Conservation (phyloP, 2,113 vertebrate species). For the Clarias gariepinus region DNA sequence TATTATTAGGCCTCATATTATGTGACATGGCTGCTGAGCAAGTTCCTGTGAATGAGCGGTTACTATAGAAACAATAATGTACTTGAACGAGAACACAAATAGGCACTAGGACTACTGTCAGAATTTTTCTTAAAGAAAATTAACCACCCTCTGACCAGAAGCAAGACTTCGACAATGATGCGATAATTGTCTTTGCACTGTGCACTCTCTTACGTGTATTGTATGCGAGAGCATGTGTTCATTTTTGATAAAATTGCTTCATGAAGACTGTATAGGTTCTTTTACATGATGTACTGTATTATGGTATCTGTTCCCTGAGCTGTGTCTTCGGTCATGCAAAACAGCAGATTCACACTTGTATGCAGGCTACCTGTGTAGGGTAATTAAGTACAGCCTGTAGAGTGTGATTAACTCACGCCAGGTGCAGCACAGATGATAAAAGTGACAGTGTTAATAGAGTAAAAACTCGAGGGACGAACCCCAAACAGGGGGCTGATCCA, state of each 20-base stretch:
- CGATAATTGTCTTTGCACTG: background rate
- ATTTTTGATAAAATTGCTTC: conserved; percentile 10
- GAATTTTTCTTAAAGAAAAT: background rate
- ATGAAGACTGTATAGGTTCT: background rate
- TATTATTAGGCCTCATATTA: background rate
- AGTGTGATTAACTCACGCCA: conserved; percentile 72
- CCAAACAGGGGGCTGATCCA: conserved; percentile 67
- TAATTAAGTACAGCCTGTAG: conserved; percentile 66
- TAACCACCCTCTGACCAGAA: background rate
- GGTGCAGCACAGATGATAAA: conserved; percentile 75
- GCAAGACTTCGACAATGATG: too few relatives aligned
- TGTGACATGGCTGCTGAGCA: too few relatives aligned
- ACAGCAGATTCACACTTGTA: conserved; percentile 57
- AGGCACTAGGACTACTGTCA: background rate
- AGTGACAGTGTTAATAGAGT: conserved; percentile 75
- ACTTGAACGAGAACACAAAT: background rate
- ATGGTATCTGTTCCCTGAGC: conserved; percentile 9
- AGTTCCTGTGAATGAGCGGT: background rate
- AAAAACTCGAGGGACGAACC: conserved; percentile 69
- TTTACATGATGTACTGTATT: conserved; percentile 31
- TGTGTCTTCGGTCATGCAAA: conserved; percentile 50
- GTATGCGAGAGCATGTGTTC: background rate
- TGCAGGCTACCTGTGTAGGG: conserved; percentile 54
- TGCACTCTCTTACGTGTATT: background rate
- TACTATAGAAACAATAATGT: conserved; percentile 10